Base-by-base conservation (phyloP, 2,797 vertebrate species). In the Neomorphus geoffroyi region DNA sequence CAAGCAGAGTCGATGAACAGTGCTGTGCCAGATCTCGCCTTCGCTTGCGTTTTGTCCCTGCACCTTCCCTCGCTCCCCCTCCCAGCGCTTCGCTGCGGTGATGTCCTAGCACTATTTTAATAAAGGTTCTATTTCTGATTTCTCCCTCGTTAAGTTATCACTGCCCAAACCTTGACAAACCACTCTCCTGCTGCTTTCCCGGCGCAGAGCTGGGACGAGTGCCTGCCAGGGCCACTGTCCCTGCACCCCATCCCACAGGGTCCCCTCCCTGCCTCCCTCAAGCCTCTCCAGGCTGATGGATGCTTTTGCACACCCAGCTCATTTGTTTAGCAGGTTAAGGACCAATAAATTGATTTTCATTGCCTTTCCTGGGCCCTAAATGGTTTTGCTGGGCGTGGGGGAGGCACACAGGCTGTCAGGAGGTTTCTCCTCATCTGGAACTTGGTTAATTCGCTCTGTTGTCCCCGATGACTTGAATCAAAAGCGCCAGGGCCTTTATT, bases 151-250 rank as follows among this genome's bases (percentile, higher is more conserved):
- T 88, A 70, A 57, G 46, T 80, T 81, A 69, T 60, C 41, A 12
- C 58, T 79, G 71, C 75, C 48, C 66, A 93, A 37, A 51, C 17
- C 66, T 78, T 6, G 1, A 37, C n/a, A 60, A 58, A 94, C 37
- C 26, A 2, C 37, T 57, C 72, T 13, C 41, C 71, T 91, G 43
- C 23, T 67, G 69, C 61, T 85, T 65, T 80, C 45, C 65, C 0
- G 6, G 11, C 14, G 54, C 0, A 2, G 66, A 74, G n/a, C 45
- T 0, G 0, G 2, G 2, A 27, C 1, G 1, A 5, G 32, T 24
- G 28, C 32, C 27, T 72, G 30, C 50, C 54, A 27, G 50, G 10
- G 15, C 16, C 28, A 15, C 58, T 58, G 18, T 70, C 58, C 57
- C 54, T 58, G 39, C 24, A 28, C 19, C 10, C 48, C 0, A 0